phyloP scores from a whole-genome alignment of 2,888 invertebrate genomes.

The Ommatoiulus sabulosus region DNA sequence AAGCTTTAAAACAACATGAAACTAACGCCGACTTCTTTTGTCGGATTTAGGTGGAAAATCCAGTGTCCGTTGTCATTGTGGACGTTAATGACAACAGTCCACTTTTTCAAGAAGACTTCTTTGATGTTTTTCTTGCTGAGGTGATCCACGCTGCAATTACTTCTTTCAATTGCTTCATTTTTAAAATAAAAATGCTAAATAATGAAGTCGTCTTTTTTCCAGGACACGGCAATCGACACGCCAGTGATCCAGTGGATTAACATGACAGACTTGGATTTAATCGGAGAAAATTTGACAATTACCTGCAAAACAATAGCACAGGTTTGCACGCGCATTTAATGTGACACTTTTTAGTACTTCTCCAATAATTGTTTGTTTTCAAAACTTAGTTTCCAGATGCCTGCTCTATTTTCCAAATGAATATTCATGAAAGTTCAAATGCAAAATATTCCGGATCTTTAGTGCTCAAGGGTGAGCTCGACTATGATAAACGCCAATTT shows the following conservation, averaged over 20 bases:
- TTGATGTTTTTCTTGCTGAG: constrained; percentile 40
- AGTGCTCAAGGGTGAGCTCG: constrained; percentile 17
- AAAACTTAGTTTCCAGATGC: constrained; percentile 75
- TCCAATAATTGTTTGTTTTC: not conserved
- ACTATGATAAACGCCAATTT: constrained; percentile 48
- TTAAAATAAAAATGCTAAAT: not conserved
- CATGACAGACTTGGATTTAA: constrained; percentile 83
- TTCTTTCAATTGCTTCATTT: not conserved
- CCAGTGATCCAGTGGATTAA: constrained; percentile 79
- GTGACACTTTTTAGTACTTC: not conserved
- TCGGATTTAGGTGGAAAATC: constrained; percentile 73
- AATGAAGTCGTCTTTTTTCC: not conserved
- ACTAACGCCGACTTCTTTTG: too few relatives aligned
- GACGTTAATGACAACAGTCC: constrained; percentile 93
- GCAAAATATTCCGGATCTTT: constrained; percentile 67
- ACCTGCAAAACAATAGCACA: constrained; percentile 71
- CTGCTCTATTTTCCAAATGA: constrained; percentile 78
- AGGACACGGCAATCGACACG: constrained; percentile 79
- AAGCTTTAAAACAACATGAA: not conserved
- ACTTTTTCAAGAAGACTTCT: constrained; percentile 75
- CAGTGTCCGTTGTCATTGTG: constrained; percentile 84
- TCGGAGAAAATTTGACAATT: constrained; percentile 84
- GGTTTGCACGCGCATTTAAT: constrained; percentile 64
- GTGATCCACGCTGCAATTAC: not conserved
- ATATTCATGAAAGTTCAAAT: constrained; percentile 75